Evolutionary conservation across 2,113 vertebrate genomes (phyloP), one percentile per base, ranked within the genome.

Genomic region (Butorides virescens): DNA sequence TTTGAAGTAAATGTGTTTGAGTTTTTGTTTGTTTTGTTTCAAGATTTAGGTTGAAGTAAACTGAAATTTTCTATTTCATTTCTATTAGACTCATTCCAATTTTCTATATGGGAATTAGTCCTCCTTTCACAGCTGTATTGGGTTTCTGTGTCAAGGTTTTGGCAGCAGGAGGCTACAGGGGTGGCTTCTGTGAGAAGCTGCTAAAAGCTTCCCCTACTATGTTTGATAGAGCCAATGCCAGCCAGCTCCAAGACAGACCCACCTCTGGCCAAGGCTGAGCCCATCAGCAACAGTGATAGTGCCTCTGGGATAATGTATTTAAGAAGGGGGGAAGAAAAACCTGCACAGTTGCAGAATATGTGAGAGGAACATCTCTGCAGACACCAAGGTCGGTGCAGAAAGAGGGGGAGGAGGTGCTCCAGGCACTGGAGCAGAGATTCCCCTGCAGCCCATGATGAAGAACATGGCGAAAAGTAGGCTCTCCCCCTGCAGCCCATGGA

Each of bases 221-320:
- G 22, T 61, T n/a, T 2, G 2, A 36, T 5, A 61, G n/a, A 61
- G 22, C n/a, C n/a, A 7, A 25, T 26, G 22, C 15, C n/a, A 61
- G 22, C 22, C 0, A 10, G n/a, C n/a, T 61, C n/a, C 58, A 36
- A 36, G n/a, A 25, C 4, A 9, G 58, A 36, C n/a, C 15, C 0
- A 2, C 15, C 1, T 1, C 58, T 61, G 58, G 58, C 22, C 22
- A 36, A 61, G 22, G n/a, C 58, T 1, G 7, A 59, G 58, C 34
- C 22, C 34, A 36, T 36, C n/a, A 36, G 58, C 3, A 4, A 61
- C 1, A 14, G 58, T 16, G 58, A 22, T 59, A 36, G 58, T 9
- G 3, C n/a, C 22, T 59, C 58, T 36, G 58, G 3, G 34, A 59
- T 25, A 25, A 16, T 14, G 8, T 15, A 36, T 15, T 36, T 36